Conservation (phyloP, 2,797 vertebrate genomes). For the Anniella stebbinsi region DNA sequence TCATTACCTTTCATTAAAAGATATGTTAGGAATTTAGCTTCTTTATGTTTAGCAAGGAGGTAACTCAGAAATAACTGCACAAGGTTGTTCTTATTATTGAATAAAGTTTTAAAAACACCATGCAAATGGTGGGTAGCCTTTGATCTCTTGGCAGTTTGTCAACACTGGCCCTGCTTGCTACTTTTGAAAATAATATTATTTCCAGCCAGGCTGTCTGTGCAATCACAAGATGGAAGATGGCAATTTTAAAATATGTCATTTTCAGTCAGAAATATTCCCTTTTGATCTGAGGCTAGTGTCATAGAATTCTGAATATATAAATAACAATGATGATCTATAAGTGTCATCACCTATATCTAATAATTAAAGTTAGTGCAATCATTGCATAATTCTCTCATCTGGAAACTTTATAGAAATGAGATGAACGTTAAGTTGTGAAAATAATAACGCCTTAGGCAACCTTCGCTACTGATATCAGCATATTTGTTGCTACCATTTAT, state of each 20-base stretch:
- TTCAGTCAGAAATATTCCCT: conserved; percentile 42
- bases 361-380: conserved; percentile 38
- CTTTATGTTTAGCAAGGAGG: conserved; percentile 24
- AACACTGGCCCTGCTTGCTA: background rate
- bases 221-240: conserved; percentile 36
- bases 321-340: conserved; percentile 53
- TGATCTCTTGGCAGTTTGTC: conserved; percentile 40
- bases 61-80: background rate
- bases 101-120: conserved; percentile 1
- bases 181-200: conserved; percentile 9
- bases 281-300: conserved; percentile 51
- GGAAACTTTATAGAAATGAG: background rate
- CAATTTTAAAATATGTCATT: conserved; percentile 44
- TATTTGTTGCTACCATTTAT: background rate
- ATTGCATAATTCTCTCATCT: background rate
- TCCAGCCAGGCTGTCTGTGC: conserved; percentile 35
- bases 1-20: background rate
- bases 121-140: conserved; percentile 17
- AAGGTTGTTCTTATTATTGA: conserved; percentile 7
- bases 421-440: conserved; percentile 3
- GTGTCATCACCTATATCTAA: conserved; percentile 49
- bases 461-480: background rate
- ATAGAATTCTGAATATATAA: conserved; percentile 57
- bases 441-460: background rate
- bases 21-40: background rate